phyloP scores from a whole-genome alignment of 1,140 invertebrate species.

The Penaeus chinensis region DNA sequence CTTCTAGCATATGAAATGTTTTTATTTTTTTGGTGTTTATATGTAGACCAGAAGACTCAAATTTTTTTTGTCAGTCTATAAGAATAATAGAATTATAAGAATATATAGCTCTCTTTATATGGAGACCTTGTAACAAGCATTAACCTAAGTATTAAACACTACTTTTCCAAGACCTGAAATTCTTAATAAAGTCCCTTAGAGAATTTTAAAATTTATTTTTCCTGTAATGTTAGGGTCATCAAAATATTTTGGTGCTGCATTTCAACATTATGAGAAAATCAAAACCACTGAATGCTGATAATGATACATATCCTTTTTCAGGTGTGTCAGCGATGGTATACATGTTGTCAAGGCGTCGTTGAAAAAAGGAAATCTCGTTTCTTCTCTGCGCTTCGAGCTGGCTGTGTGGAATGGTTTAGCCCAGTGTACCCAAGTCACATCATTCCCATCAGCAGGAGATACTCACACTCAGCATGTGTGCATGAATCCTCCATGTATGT shows the following conservation, averaged over 20 bases:
- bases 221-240: no score
- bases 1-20: no score
- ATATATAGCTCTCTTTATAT: no score
- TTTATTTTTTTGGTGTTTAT: no score
- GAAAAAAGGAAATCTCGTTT: constrained; percentile 59
- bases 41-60: no score
- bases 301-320: constrained; percentile 37
- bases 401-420: constrained; percentile 75
- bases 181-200: no score
- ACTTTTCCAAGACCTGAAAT: no score
- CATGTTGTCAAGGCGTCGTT: constrained; percentile 56
- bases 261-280: neutral
- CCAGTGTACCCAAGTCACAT: constrained; percentile 69
- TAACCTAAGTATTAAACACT: no score
- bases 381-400: constrained; percentile 51
- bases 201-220: no score
- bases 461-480: constrained; percentile 86
- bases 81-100: no score
- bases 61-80: no score
- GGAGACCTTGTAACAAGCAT: no score
- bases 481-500: constrained; percentile 83
- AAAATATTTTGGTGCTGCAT: neutral
- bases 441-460: constrained; percentile 85
- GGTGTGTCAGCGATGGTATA: constrained; percentile 59
- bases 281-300: neutral